Conservation (phyloP, 2,888 invertebrate species). For the Drosophila anceps region DNA sequence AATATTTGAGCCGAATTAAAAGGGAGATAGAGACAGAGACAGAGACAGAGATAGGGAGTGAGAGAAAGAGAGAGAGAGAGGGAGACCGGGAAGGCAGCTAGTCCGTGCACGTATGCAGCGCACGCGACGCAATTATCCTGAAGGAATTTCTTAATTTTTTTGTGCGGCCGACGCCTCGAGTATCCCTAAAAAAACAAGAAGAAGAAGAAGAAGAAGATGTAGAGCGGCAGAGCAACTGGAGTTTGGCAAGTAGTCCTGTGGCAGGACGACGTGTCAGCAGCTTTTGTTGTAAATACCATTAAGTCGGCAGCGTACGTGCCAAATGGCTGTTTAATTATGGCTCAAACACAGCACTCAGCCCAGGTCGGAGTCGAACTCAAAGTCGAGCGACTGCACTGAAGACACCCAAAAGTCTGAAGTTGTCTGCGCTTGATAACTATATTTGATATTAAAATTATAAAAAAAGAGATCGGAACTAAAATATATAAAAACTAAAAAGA, state of each 20-base stretch:
- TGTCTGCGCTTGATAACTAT: slow-evolving; percentile 23
- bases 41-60: not conserved
- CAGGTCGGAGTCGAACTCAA: not conserved
- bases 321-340: slow-evolving; percentile 76
- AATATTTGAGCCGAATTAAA: slow-evolving; percentile 56
- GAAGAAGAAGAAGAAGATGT: not conserved
- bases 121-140: slow-evolving; percentile 69
- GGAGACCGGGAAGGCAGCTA: not conserved
- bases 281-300: slow-evolving; percentile 75
- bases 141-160: slow-evolving; percentile 73
- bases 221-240: not conserved
- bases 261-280: slow-evolving; percentile 57
- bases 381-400: not conserved
- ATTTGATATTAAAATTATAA: slow-evolving; percentile 25
- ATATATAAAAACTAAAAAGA: slow-evolving; percentile 9
- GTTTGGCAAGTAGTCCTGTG: slow-evolving; percentile 24
- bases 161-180: slow-evolving; percentile 27
- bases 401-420: slow-evolving; percentile 13
- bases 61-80: not conserved
- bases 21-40: not conserved
- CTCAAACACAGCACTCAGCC: slow-evolving; percentile 11
- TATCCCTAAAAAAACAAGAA: slow-evolving; percentile 19
- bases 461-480: slow-evolving; percentile 17
- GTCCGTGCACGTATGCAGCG: slow-evolving; percentile 51
- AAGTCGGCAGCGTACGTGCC: slow-evolving; percentile 71